Evolutionary conservation across 2,888 invertebrate genomes (phyloP).

Genomic region (Mythimna impura): DNA sequence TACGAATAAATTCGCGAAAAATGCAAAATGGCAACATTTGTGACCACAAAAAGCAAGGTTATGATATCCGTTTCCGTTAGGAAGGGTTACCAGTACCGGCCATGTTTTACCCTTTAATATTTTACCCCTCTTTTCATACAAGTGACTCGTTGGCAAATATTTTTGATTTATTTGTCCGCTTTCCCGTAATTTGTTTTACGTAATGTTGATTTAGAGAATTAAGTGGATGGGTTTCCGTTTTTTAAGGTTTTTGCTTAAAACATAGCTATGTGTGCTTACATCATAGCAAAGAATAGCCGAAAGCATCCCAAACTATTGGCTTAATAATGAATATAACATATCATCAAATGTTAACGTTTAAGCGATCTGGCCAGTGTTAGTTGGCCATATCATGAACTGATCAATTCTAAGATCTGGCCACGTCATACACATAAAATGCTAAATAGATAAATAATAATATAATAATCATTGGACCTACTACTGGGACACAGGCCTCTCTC

Average conservation of each 20-base stretch:
- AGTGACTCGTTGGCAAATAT: slow-evolving; percentile 62
- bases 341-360: too few species aligned
- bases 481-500: too few species aligned
- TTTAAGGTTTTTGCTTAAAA: slow-evolving; percentile 39
- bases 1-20: slow-evolving; percentile 61
- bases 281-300: neutral
- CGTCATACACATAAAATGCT: too few species aligned
- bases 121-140: slow-evolving; percentile 67
- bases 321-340: too few species aligned
- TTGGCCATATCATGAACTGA: too few species aligned
- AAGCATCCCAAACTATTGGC: too few species aligned
- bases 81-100: slow-evolving; percentile 70
- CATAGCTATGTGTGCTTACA: neutral
- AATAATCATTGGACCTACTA: too few species aligned
- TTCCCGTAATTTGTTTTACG: slow-evolving; percentile 65
- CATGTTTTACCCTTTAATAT: slow-evolving; percentile 75
- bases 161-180: slow-evolving; percentile 63
- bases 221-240: slow-evolving; percentile 60
- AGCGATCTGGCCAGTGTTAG: too few species aligned
- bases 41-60: slow-evolving; percentile 74
- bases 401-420: too few species aligned
- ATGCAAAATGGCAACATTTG: slow-evolving; percentile 69
- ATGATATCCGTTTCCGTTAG: slow-evolving; percentile 76
- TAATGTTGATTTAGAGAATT: slow-evolving; percentile 64
- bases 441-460: too few species aligned